Base-by-base conservation (phyloP, 2,888 invertebrate genomes). In the Lithodes maja region DNA sequence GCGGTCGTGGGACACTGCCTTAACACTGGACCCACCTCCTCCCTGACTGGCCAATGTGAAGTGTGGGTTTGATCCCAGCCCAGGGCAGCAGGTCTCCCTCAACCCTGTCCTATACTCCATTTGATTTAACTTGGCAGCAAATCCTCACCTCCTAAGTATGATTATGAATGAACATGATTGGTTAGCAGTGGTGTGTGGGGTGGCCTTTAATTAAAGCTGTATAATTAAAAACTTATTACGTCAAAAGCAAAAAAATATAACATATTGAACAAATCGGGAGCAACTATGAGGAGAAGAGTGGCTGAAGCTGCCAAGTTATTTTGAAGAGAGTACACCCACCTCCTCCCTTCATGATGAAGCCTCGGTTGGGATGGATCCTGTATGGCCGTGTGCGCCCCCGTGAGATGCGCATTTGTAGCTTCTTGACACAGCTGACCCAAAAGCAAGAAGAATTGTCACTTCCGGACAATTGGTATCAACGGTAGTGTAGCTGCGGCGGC, bases 401-500 rank as follows among this genome's bases (percentile, higher is more conserved):
- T 5, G 12, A 61, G 61, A 12, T 61, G 61, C 53, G 74, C 80
- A 89, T 83, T 69, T 50, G 71, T 77, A 52, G 74, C 71, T 75
- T 54, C 69, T 89, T 85, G 71, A 89, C 81, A 85, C 80, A 88
- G 77, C 85, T 89, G 69, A 55, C 71, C 75, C 79, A 75, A 52
- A 81, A 89, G 81, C 84, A 81, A 71, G 84, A 88, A 81, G 61
- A 75, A 74, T 75, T 80, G 54, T 74, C 83, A 85, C 84, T 89
- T 87, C 50, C 50, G 68, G 69, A 82, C 50, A 82, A 82, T 85
- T 85, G 84, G 88, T 82, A 82, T 50, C 69, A 49, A 69, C 69
- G 53, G 71, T 81, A 75, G 17, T 74, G 54, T 54, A 55, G 55
- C 55, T 49, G 50, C 53, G 74, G 81, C 81, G 55, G 68, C 53